phyloP scores from a whole-genome alignment of 2,797 vertebrate species.

The Xenentodon cancila region DNA sequence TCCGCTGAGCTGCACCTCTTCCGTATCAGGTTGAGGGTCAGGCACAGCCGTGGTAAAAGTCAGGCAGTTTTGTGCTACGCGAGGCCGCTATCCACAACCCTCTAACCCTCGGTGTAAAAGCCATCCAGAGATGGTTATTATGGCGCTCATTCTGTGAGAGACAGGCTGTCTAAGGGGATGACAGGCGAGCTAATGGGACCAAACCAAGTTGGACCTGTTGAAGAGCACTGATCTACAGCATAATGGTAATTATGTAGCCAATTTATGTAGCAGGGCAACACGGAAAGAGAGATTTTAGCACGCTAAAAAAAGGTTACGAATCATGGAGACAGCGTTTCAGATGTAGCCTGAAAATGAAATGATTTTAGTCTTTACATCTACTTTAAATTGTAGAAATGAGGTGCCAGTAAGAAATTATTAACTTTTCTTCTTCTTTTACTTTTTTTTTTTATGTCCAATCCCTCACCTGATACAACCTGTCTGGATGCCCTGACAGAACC shows the following conservation, averaged over 20 bases:
- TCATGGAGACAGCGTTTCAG: not conserved
- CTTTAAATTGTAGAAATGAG: too few species aligned
- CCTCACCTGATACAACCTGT: too few species aligned
- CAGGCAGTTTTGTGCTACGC: conserved; percentile 62
- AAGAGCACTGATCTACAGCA: conserved; percentile 33
- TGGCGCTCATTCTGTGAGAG: conserved; percentile 60
- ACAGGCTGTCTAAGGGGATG: conserved; percentile 49
- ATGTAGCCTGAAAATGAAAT: too few species aligned
- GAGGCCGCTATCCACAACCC: conserved; percentile 72
- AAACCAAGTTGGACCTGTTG: conserved; percentile 53
- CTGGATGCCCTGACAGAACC: too few species aligned
- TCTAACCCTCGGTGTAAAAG: conserved; percentile 53
- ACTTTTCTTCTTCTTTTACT: too few species aligned
- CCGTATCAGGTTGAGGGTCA: too few species aligned
- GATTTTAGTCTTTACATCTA: too few species aligned
- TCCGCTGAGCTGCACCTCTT: too few species aligned
- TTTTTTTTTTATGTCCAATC: too few species aligned
- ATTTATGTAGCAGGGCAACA: conserved; percentile 3
- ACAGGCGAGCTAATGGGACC: conserved; percentile 57
- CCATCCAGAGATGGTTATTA: conserved; percentile 62
- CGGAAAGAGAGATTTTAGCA: not conserved
- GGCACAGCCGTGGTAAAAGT: too few species aligned
- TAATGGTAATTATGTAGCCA: conserved; percentile 19
- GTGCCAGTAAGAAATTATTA: too few species aligned
- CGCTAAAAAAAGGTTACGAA: not conserved